A percentile compares a stretch with the other conserved stretches of the same genome.
Evolutionary conservation across 2,113 vertebrate species (phyloP).

Genomic region (Vombatus ursinus): DNA sequence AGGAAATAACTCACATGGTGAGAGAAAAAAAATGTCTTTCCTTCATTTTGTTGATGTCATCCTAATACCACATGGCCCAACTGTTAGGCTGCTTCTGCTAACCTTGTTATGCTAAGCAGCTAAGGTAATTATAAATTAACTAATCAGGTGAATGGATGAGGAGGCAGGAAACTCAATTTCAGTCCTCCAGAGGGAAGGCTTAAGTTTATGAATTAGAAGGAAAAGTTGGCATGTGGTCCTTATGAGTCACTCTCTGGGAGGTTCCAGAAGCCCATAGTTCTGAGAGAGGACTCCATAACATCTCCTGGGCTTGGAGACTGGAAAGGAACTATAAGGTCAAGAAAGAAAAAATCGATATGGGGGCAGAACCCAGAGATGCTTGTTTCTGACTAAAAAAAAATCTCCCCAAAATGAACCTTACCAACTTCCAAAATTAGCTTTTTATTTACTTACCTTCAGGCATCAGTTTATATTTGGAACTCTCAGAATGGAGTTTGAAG

Average conservation of each 20-base stretch:
- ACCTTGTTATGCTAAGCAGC: slow-evolving; percentile 56
- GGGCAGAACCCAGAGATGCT: neutral
- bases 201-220: slow-evolving; percentile 49
- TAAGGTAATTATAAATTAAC: slow-evolving; percentile 39
- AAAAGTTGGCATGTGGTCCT: slow-evolving; percentile 6
- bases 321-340: neutral
- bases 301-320: neutral
- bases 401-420: neutral
- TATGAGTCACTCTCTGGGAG: slow-evolving; percentile 35
- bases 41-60: slow-evolving; percentile 55
- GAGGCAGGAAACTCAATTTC: slow-evolving; percentile 29
- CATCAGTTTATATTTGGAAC: neutral
- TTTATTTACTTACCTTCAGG: slow-evolving; percentile 23
- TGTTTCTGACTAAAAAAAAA: slow-evolving; percentile 11
- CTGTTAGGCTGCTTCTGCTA: slow-evolving; percentile 43
- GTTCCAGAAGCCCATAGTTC: slow-evolving; percentile 19
- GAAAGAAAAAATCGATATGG: neutral
- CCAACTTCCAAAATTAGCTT: neutral
- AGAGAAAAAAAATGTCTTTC: slow-evolving; percentile 16
- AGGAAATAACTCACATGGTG: neutral
- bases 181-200: slow-evolving; percentile 15
- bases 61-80: neutral
- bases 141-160: slow-evolving; percentile 15
- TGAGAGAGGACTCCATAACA: neutral
- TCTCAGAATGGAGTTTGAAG: slow-evolving; percentile 7